These are phyloP conservation scores for Nannobrachium achirus DNA, from an alignment of 2,113 vertebrate genomes.

Conservation along the genomic window DNA sequence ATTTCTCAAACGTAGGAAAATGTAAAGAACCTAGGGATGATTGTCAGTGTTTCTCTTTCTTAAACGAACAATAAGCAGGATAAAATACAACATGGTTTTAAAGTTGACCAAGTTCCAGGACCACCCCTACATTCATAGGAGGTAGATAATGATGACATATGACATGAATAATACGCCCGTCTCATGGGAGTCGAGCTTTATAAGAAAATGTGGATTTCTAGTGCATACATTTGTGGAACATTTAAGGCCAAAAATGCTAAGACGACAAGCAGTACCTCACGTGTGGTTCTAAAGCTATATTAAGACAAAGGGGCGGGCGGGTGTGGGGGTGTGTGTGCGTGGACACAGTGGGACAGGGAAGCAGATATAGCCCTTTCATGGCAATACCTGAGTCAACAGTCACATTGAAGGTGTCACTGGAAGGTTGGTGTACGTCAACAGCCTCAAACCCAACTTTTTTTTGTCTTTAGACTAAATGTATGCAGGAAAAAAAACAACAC, in stretches of 20 bases:
- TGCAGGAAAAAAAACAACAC: not conserved
- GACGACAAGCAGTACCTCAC: slow-evolving; percentile 35
- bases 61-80: not conserved
- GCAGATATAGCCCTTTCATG: slow-evolving; percentile 75
- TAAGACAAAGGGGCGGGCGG: slow-evolving; percentile 74
- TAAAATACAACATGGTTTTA: slow-evolving; percentile 11
- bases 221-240: slow-evolving; percentile 66
- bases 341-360: too few relatives aligned
- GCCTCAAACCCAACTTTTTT: slow-evolving; percentile 24
- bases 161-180: slow-evolving; percentile 1
- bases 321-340: too few relatives aligned
- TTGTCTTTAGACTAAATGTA: slow-evolving; percentile 41
- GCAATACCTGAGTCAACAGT: slow-evolving; percentile 77
- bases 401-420: slow-evolving; percentile 15
- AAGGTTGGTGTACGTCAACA: slow-evolving; percentile 20
- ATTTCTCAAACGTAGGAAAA: not conserved
- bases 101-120: slow-evolving; percentile 62
- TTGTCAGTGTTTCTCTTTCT: slow-evolving; percentile 48
- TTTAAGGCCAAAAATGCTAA: slow-evolving; percentile 76
- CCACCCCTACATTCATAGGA: slow-evolving; percentile 75
- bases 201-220: slow-evolving; percentile 54
- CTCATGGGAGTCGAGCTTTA: slow-evolving; percentile 1
- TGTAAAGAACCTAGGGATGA: slow-evolving; percentile 43
- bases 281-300: slow-evolving; percentile 67
- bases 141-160: slow-evolving; percentile 68